Conservation (phyloP, 2,113 vertebrate species). For the Cervus canadensis region DNA sequence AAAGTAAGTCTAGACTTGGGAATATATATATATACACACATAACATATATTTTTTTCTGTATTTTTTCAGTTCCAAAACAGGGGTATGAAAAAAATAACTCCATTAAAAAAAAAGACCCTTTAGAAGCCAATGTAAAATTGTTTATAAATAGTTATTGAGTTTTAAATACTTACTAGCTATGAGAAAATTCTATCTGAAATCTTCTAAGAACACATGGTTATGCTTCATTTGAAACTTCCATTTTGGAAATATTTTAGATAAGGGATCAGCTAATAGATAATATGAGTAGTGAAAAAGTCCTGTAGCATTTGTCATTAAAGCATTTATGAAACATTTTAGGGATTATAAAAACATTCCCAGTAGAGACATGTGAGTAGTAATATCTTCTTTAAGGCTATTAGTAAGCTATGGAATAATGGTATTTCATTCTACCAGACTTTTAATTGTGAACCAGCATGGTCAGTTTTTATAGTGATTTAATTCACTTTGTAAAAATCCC, state of each 20-base stretch:
- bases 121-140: not conserved
- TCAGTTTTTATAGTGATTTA: conserved; percentile 74
- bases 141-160: not conserved
- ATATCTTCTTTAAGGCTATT: conserved; percentile 57
- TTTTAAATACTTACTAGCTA: conserved; percentile 3
- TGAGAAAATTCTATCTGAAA: not conserved
- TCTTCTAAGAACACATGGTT: not conserved
- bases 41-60: not conserved
- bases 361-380: conserved; percentile 34
- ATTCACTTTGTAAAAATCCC: conserved; percentile 78
- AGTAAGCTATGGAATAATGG: conserved; percentile 61
- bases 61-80: conserved; percentile 19
- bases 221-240: not conserved
- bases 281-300: conserved; percentile 56
- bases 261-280: conserved; percentile 43
- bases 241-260: conserved; percentile 46
- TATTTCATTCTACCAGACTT: conserved; percentile 65
- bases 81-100: conserved; percentile 16
- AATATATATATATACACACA: not conserved
- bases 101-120: not conserved
- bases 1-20: conserved; percentile 57
- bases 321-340: conserved; percentile 55
- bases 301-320: conserved; percentile 22
- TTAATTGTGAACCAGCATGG: conserved; percentile 72
- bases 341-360: conserved; percentile 60